phyloP scores from a whole-genome alignment of 1,140 invertebrate genomes.

The Cherax quadricarinatus region DNA sequence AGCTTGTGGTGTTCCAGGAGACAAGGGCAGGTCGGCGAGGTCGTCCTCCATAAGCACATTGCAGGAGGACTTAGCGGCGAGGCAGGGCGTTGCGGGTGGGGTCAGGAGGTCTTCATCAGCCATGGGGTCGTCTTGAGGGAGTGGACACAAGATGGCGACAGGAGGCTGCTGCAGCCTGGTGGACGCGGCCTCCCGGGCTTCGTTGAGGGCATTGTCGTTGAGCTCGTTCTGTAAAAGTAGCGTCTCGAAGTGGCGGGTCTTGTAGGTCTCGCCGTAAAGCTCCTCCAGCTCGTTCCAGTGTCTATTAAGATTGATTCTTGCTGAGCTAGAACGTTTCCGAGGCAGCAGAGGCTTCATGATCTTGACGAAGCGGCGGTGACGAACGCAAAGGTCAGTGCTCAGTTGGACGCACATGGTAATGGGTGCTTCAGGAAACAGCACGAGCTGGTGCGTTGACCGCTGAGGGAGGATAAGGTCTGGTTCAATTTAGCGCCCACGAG shows the following conservation, averaged over 20 bases:
- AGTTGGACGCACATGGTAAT: slow-evolving; percentile 59
- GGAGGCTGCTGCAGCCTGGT: neutral
- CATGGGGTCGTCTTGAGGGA: neutral
- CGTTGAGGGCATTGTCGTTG: slow-evolving; percentile 60
- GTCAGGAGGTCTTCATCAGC: slow-evolving; percentile 28
- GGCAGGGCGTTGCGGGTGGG: slow-evolving; percentile 37
- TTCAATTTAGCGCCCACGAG: slow-evolving; percentile 60
- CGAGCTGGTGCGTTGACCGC: slow-evolving; percentile 22
- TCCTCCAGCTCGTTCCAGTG: slow-evolving; percentile 67
- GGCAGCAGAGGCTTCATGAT: slow-evolving; percentile 58
- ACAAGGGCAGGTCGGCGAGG: slow-evolving; percentile 35
- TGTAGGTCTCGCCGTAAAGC: slow-evolving; percentile 15
- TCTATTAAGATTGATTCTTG: slow-evolving; percentile 55
- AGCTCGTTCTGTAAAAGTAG: slow-evolving; percentile 54
- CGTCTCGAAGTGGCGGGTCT: slow-evolving; percentile 40
- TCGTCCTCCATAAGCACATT: slow-evolving; percentile 18
- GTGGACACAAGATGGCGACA: neutral
- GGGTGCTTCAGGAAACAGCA: slow-evolving; percentile 17
- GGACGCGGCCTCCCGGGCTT: slow-evolving; percentile 32
- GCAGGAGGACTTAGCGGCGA: neutral
- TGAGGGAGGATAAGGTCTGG: slow-evolving; percentile 64
- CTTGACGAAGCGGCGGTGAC: slow-evolving; percentile 49
- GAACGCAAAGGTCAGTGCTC: slow-evolving; percentile 39
- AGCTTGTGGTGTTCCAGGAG: slow-evolving; percentile 34
- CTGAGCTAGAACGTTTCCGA: slow-evolving; percentile 55